phyloP scores from a whole-genome alignment of 2,113 vertebrate genomes.

The Laticauda colubrina region DNA sequence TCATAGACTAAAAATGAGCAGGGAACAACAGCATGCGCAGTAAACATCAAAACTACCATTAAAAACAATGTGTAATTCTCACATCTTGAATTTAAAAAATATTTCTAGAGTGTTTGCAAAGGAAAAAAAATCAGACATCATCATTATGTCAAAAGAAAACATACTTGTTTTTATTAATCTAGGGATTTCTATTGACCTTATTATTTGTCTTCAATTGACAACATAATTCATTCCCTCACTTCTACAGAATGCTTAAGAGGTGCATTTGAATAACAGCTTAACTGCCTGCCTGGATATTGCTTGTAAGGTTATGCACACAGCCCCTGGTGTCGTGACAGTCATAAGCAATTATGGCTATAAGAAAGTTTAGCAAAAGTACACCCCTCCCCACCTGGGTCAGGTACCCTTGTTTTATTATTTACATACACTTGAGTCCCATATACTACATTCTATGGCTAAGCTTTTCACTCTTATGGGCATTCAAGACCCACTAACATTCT shows the following conservation, averaged over 20 bases:
- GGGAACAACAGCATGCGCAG: conserved; percentile 53
- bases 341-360: conserved; percentile 49
- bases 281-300: conserved; percentile 37
- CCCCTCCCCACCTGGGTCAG: conserved; percentile 8
- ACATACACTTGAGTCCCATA: conserved; percentile 40
- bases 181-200: conserved; percentile 59
- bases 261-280: conserved; percentile 34
- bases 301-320: not conserved
- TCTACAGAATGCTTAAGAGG: conserved; percentile 58
- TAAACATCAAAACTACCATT: conserved; percentile 65
- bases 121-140: conserved; percentile 57
- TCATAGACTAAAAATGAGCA: conserved; percentile 54
- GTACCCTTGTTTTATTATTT: conserved; percentile 32
- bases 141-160: conserved; percentile 57
- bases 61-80: conserved; percentile 63
- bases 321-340: conserved; percentile 26
- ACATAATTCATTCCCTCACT: conserved; percentile 56
- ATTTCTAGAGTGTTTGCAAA: conserved; percentile 49
- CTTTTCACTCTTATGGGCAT: conserved; percentile 14
- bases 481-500: conserved; percentile 17
- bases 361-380: conserved; percentile 47
- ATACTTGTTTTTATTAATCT: conserved; percentile 60
- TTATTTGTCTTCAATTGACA: conserved; percentile 43
- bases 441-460: conserved; percentile 17
- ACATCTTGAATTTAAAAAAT: conserved; percentile 55